Conservation (phyloP, 1,140 invertebrate species). For the Triops cancriformis region DNA sequence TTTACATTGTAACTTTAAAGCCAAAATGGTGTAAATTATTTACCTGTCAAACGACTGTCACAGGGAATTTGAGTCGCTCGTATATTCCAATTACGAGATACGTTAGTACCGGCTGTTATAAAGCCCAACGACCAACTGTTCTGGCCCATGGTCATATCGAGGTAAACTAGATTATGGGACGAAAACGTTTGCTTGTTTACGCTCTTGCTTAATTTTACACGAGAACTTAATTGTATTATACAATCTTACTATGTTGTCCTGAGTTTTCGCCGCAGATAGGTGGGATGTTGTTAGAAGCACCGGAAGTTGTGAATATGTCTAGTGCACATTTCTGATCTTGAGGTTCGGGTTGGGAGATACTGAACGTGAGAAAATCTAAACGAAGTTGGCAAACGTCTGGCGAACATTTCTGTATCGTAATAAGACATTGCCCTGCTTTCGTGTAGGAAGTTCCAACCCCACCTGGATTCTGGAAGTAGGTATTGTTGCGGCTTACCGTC, state of each 20-base stretch:
- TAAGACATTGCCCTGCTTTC: not conserved
- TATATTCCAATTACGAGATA: constrained; percentile 33
- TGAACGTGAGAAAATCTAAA: constrained; percentile 27
- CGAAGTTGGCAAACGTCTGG: constrained; percentile 18
- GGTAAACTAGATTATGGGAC: not conserved
- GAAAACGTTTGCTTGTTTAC: not conserved
- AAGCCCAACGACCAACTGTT: constrained; percentile 26
- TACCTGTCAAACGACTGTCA: constrained; percentile 18
- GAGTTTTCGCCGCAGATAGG: constrained; percentile 34
- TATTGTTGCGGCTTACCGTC: constrained; percentile 18
- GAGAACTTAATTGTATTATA: not conserved
- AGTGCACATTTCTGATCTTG: constrained; percentile 33
- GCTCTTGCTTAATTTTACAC: not conserved
- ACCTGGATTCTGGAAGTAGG: constrained; percentile 24
- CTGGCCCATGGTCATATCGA: constrained; percentile 5
- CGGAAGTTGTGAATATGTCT: constrained; percentile 33
- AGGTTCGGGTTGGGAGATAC: constrained; percentile 32
- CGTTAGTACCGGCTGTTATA: constrained; percentile 31
- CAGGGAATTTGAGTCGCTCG: constrained; percentile 32
- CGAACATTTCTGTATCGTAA: constrained; percentile 20
- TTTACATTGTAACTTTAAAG: not conserved
- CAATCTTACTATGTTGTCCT: constrained; percentile 33
- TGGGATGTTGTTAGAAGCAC: constrained; percentile 30
- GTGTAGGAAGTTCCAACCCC: constrained; percentile 3
- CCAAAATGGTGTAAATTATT: not conserved